phyloP scores from a whole-genome alignment of 2,797 vertebrate species.

The Coregonus sp. region DNA sequence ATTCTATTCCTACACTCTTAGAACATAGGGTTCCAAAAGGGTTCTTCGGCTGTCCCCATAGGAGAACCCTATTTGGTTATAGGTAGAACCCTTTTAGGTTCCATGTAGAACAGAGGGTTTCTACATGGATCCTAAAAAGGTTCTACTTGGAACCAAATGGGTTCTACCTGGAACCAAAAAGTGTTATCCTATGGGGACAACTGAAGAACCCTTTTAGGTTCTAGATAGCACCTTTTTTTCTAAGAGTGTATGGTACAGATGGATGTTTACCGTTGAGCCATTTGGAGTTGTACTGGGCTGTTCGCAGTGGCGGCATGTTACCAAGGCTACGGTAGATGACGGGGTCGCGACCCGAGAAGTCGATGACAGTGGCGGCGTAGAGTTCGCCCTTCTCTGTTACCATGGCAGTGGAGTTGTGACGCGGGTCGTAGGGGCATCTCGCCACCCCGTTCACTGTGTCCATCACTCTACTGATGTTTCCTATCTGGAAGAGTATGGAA shows the following conservation, averaged over 20 bases:
- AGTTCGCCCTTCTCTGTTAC: slow-evolving; percentile 88
- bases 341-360: slow-evolving; percentile 94
- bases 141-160: too few relatives aligned
- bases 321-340: slow-evolving; percentile 95
- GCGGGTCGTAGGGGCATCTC: slow-evolving; percentile 92
- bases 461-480: slow-evolving; percentile 81
- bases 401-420: slow-evolving; percentile 94
- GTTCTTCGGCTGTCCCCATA: too few relatives aligned
- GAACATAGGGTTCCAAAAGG: too few relatives aligned
- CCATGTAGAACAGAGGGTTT: too few relatives aligned
- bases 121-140: too few relatives aligned
- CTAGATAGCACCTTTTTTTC: too few relatives aligned
- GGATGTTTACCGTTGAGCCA: slow-evolving; percentile 88
- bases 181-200: too few relatives aligned
- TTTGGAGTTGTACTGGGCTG: slow-evolving; percentile 96
- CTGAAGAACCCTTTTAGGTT: too few relatives aligned
- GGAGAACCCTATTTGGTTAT: too few relatives aligned
- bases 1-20: too few relatives aligned
- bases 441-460: slow-evolving; percentile 94
- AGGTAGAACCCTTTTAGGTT: too few relatives aligned
- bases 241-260: background rate
- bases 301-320: slow-evolving; percentile 87
- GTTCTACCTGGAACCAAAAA: too few relatives aligned
- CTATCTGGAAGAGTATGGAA: slow-evolving; percentile 68
- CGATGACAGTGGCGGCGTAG: slow-evolving; percentile 93